phyloP scores from a whole-genome alignment of 2,888 invertebrate species.

The Cephus runcator region DNA sequence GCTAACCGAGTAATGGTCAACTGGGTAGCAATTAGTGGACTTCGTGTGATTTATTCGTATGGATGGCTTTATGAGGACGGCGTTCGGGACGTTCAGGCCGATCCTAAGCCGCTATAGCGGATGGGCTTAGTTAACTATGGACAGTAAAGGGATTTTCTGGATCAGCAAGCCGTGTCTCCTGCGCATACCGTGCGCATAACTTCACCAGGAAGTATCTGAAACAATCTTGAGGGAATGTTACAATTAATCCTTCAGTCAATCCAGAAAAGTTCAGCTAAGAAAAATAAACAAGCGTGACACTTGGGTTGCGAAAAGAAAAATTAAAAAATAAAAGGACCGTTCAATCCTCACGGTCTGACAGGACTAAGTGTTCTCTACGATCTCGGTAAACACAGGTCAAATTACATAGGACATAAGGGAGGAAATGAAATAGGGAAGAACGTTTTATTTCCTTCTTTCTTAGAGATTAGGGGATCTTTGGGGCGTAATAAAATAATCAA shows the following conservation, averaged over 20 bases:
- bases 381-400: neutral
- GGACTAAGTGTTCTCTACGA: neutral
- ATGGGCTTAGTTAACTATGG: constrained; percentile 34
- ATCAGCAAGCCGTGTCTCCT: constrained; percentile 23
- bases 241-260: neutral
- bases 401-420: neutral
- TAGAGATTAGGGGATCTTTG: neutral
- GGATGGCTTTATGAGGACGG: constrained; percentile 28
- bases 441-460: neutral
- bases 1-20: neutral
- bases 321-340: neutral
- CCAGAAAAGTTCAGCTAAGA: neutral
- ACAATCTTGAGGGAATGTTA: neutral
- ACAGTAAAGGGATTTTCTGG: constrained; percentile 41
- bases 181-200: neutral
- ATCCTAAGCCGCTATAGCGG: constrained; percentile 29
- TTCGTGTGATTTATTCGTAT: constrained; percentile 37
- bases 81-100: constrained; percentile 15
- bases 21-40: constrained; percentile 34
- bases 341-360: neutral
- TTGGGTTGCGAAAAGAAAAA: neutral
- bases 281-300: neutral
- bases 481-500: neutral
- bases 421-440: neutral
- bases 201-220: neutral